phyloP scores from a whole-genome alignment of 2,113 vertebrate species.

The Bolborhynchus lineola region DNA sequence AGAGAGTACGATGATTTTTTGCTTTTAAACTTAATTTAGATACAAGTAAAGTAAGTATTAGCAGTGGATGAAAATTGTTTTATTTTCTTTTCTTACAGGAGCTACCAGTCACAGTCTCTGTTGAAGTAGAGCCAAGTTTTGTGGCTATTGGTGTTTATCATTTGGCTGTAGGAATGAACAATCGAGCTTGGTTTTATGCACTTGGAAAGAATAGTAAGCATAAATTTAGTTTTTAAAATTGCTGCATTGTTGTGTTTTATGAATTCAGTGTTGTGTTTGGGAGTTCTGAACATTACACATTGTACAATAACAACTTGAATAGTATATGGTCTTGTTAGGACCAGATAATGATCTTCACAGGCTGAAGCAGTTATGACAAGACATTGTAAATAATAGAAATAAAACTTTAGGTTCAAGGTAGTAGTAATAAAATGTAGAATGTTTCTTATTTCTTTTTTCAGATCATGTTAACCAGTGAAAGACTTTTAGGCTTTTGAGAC shows the following conservation, averaged over 20 bases:
- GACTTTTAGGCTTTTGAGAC: neutral
- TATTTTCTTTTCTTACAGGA: conserved; percentile 76
- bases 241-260: neutral
- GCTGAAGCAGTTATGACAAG: neutral
- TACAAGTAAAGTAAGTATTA: neutral
- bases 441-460: neutral
- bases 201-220: conserved; percentile 83
- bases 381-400: neutral
- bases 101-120: conserved; percentile 81
- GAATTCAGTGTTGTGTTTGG: neutral
- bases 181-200: conserved; percentile 95
- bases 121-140: conserved; percentile 94
- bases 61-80: neutral
- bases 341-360: neutral
- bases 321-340: neutral
- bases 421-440: neutral
- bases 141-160: conserved; percentile 92
- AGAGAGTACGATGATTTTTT: conserved; percentile 80
- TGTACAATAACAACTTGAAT: neutral
- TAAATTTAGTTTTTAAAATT: neutral
- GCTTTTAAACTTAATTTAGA: neutral
- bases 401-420: neutral
- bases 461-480: neutral
- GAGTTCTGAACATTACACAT: neutral
- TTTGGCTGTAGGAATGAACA: conserved; percentile 97